These are phyloP conservation scores for Rattus rattus DNA, from an alignment of 2,113 vertebrate genomes.

Conservation along the genomic window DNA sequence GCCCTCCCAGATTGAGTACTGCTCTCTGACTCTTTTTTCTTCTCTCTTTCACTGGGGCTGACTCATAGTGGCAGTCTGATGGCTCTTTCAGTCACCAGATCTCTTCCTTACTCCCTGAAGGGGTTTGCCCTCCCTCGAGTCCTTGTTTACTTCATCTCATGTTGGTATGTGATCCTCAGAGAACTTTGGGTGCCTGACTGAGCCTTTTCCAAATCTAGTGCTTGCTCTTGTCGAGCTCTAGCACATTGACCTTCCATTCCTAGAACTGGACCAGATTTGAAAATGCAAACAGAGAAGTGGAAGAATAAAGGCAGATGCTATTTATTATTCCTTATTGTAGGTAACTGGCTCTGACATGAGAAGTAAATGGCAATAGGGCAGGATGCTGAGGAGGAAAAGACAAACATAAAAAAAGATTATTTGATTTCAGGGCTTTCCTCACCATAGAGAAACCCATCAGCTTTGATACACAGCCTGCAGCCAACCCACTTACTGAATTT, in stretches of 20 bases:
- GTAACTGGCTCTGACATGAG: neutral
- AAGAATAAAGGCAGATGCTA: neutral
- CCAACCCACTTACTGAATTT: neutral
- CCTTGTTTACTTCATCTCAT: neutral
- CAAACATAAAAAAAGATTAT: neutral
- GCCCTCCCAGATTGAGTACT: neutral
- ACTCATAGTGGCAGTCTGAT: neutral
- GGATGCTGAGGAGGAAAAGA: constrained; percentile 20
- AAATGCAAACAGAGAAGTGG: neutral
- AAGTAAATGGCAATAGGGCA: neutral
- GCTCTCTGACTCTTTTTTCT: neutral
- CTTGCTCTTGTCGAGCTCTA: too few relatives aligned
- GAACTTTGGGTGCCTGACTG: neutral
- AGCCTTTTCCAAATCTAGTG: neutral
- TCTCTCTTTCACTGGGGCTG: neutral
- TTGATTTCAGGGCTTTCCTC: constrained; percentile 15
- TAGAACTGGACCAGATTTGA: neutral
- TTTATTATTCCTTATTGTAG: neutral
- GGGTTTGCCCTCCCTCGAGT: neutral
- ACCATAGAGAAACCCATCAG: neutral
- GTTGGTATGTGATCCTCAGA: neutral
- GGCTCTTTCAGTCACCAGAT: neutral
- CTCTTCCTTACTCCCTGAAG: neutral
- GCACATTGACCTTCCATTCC: neutral
- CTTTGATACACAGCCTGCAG: constrained; percentile 21